phyloP scores from a whole-genome alignment of 1,140 invertebrate genomes.

The Andrena cerasifolii region DNA sequence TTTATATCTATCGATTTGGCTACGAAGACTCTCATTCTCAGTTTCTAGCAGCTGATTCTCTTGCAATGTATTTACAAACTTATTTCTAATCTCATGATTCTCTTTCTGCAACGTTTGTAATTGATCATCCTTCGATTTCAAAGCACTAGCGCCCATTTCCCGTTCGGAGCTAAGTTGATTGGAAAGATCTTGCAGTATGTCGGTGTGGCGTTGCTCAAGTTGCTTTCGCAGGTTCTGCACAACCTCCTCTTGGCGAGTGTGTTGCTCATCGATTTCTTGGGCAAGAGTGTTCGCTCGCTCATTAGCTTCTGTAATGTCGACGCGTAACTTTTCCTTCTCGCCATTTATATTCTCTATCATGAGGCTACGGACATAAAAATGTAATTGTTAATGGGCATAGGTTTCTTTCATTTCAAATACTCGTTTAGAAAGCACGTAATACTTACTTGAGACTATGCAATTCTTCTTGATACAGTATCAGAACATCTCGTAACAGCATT shows the following conservation, averaged over 20 bases:
- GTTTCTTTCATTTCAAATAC: background rate
- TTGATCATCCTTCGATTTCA: slow-evolving; percentile 84
- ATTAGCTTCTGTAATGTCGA: slow-evolving; percentile 91
- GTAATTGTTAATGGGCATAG: slow-evolving; percentile 8
- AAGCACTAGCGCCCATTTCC: slow-evolving; percentile 84
- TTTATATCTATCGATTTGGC: slow-evolving; percentile 82
- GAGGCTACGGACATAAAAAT: slow-evolving; percentile 74
- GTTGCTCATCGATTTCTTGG: slow-evolving; percentile 95
- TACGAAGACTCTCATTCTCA: slow-evolving; percentile 86
- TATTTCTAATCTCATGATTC: slow-evolving; percentile 82
- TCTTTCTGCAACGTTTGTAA: slow-evolving; percentile 82
- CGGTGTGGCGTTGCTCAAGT: slow-evolving; percentile 89
- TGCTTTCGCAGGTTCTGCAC: slow-evolving; percentile 86
- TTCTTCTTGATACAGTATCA: slow-evolving; percentile 85
- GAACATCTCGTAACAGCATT: slow-evolving; percentile 82
- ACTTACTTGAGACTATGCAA: slow-evolving; percentile 82
- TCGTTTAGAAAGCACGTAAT: background rate
- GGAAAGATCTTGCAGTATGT: slow-evolving; percentile 87
- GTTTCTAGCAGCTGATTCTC: slow-evolving; percentile 85
- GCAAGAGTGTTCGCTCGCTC: slow-evolving; percentile 89
- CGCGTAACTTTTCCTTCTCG: slow-evolving; percentile 89
- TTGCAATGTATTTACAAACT: slow-evolving; percentile 82
- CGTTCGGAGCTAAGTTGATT: slow-evolving; percentile 87
- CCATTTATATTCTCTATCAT: slow-evolving; percentile 86
- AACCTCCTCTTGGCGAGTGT: slow-evolving; percentile 89